Evolutionary conservation across 1,140 invertebrate genomes (phyloP).

Genomic region (Lordiphosa clarofinis): DNA sequence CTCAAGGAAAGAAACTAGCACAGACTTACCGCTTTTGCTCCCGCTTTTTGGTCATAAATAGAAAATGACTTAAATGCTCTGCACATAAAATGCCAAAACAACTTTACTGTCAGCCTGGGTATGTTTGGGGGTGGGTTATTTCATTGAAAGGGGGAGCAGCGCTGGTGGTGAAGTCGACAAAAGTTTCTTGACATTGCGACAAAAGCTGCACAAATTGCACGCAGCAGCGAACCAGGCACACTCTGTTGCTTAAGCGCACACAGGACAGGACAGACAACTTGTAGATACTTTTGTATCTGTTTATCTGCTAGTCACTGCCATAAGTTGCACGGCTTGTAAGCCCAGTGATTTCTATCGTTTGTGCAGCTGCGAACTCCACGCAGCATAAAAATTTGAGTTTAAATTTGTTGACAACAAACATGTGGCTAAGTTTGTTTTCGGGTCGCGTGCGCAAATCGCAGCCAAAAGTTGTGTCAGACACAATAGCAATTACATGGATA

Average conservation of each 20-base stretch:
- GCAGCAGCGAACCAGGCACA: conserved; percentile 15
- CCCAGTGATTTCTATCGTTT: conserved; percentile 45
- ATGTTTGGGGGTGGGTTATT: background rate
- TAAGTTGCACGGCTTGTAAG: conserved; percentile 34
- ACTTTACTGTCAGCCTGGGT: conserved; percentile 39
- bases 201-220: conserved; percentile 46
- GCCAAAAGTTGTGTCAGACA: conserved; percentile 23
- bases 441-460: conserved; percentile 31
- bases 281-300: conserved; percentile 59
- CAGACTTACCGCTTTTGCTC: background rate
- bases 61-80: conserved; percentile 31
- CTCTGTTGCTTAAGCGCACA: conserved; percentile 20
- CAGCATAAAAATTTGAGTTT: conserved; percentile 56
- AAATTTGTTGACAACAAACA: conserved; percentile 73
- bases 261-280: conserved; percentile 24
- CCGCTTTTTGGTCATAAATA: conserved; percentile 35
- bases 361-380: conserved; percentile 58
- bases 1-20: too few relatives aligned
- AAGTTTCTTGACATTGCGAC: conserved; percentile 61
- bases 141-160: background rate
- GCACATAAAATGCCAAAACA: conserved; percentile 49
- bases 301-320: conserved; percentile 37
- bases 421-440: conserved; percentile 49
- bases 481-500: conserved; percentile 28
- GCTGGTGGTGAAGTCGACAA: conserved; percentile 1